A percentile compares a stretch with the other conserved stretches of the same genome.
Evolutionary conservation across 2,888 invertebrate species (phyloP).

Genomic region (Ommatoiulus sabulosus): DNA sequence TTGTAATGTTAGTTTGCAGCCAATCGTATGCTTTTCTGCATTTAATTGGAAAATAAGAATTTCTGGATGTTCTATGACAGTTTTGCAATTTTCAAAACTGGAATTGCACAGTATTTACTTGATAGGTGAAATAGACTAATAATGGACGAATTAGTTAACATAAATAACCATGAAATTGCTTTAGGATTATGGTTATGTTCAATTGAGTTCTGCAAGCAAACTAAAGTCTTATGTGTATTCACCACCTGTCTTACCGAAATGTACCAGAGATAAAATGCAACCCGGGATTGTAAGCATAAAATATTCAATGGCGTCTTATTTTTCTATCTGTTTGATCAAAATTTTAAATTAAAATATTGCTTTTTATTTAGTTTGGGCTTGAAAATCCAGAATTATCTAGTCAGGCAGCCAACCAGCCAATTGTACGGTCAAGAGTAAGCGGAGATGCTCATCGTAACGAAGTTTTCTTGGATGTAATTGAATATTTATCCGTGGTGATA

Average conservation of each 20-base stretch:
- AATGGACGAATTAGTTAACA: neutral
- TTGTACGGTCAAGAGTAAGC: constrained; percentile 63
- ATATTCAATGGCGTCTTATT: neutral
- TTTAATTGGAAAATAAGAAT: too few species aligned
- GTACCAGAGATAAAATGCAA: neutral
- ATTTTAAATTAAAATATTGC: neutral
- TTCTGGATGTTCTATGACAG: too few species aligned
- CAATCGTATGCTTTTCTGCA: too few species aligned
- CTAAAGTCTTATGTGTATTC: constrained; percentile 42
- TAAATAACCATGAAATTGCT: neutral
- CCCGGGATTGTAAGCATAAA: neutral
- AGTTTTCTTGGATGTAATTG: constrained; percentile 66
- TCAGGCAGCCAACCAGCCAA: constrained; percentile 64
- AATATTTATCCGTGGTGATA: constrained; percentile 64
- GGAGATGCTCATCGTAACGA: constrained; percentile 64
- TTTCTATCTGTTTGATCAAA: neutral
- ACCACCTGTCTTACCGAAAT: neutral
- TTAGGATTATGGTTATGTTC: constrained; percentile 50
- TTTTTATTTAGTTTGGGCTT: constrained; percentile 65
- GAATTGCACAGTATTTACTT: too few species aligned
- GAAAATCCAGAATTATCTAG: constrained; percentile 64
- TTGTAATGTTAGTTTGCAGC: neutral
- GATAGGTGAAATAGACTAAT: neutral
- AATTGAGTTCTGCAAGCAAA: constrained; percentile 41
- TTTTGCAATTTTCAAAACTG: too few species aligned